Conservation (phyloP, 1,140 invertebrate species). For the Drosophila prosaltans region DNA sequence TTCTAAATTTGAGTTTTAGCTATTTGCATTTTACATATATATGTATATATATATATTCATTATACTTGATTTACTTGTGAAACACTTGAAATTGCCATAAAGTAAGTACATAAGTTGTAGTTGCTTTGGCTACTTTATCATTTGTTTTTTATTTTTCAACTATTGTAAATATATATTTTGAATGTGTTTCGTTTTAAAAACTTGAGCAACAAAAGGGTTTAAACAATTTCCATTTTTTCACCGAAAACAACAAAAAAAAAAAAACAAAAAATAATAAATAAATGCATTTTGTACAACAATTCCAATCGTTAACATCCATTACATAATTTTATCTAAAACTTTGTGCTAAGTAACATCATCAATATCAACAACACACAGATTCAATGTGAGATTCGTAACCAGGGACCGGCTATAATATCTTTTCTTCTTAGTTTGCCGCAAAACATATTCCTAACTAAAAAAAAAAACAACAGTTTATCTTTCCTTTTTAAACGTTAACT, state of each 20-base stretch:
- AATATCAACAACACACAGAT: conserved; percentile 11
- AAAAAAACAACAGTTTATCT: neutral
- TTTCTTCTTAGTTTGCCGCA: neutral
- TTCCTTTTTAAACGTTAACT: neutral
- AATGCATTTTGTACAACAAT: conserved; percentile 13
- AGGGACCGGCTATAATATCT: neutral
- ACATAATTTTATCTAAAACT: neutral
- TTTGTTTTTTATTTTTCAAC: conserved; percentile 10
- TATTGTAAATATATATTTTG: conserved; percentile 18
- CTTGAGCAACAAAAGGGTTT: neutral
- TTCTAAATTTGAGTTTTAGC: conserved; percentile 69
- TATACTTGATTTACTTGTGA: conserved; percentile 40
- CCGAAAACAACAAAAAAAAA: neutral
- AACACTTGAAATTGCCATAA: conserved; percentile 76
- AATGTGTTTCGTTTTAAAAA: neutral
- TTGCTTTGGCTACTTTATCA: conserved; percentile 19
- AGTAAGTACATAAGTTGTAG: conserved; percentile 62
- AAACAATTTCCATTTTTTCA: neutral
- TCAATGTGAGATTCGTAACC: neutral
- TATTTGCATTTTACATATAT: conserved; percentile 38
- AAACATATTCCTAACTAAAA: neutral
- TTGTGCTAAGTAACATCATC: neutral
- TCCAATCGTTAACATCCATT: neutral
- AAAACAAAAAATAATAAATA: conserved; percentile 1
- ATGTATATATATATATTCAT: conserved; percentile 1